A percentile compares a stretch with the other conserved stretches of the same genome.
phyloP scores from a whole-genome alignment of 2,113 vertebrate species.

The Carettochelys insculpta region DNA sequence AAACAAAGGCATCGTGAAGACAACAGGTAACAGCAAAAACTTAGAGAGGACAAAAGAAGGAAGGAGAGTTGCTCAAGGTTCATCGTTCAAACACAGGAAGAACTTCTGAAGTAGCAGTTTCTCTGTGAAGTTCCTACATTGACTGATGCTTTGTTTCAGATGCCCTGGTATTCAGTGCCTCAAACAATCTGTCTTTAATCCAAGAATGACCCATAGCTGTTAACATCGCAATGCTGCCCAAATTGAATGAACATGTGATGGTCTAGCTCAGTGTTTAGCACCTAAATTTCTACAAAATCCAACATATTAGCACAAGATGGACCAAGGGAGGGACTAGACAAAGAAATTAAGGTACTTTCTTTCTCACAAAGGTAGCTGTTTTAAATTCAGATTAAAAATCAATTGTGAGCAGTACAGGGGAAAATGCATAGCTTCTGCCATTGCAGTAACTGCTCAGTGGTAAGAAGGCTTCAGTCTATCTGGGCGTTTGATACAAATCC shows the following conservation, averaged over 20 bases:
- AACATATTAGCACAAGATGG: neutral
- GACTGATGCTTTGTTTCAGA: neutral
- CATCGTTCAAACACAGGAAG: neutral
- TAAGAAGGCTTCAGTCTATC: neutral
- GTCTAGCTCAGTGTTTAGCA: neutral
- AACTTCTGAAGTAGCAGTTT: neutral
- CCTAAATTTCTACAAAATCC: neutral
- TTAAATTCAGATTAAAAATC: neutral
- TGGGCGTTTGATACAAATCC: neutral
- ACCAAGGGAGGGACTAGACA: neutral
- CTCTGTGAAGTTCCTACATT: neutral
- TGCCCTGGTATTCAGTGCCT: neutral
- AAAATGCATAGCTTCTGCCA: neutral
- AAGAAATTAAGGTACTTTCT: neutral
- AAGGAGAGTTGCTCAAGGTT: neutral
- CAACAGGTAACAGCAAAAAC: neutral
- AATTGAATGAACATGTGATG: neutral
- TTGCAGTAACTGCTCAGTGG: neutral
- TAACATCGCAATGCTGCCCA: neutral
- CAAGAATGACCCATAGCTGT: neutral
- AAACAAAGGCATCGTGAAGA: neutral
- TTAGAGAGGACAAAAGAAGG: neutral
- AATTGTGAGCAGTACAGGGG: neutral
- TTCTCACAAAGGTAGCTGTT: neutral
- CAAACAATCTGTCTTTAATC: neutral